Base-by-base conservation (phyloP, 37 sponge, comb jelly and placozoan genomes). In the Dysidea cf. avara region DNA sequence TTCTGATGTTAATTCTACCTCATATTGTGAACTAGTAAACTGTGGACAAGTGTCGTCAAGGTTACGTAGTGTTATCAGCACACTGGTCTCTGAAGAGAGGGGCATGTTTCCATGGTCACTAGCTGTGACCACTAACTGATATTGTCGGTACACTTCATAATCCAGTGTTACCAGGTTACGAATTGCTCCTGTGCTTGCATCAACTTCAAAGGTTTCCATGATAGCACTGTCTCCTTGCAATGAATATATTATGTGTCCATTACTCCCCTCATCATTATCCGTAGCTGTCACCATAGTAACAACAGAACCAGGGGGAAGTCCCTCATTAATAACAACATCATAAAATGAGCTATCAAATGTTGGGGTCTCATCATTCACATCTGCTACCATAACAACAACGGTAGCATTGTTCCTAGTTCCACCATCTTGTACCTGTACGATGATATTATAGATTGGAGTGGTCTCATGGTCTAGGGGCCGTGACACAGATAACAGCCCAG, bases 281-380 rank as follows among this genome's bases (percentile, higher is more conserved):
- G 40, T 37, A 39, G 83, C 83, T 18, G 28, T 32, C 7, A 81
- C 68, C 14, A 24, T 50, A 16, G 65, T 51, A 71, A 81, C 54
- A 16, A 18, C 3, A 49, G 53, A 28, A 31, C 25, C 33, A 25
- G 47, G 14, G 34, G 69, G 20, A 29, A 39, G 12, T 31, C n/a
- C 52, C 46, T 82, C 88, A 14, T 35, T 14, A 29, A 81, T 39
- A 64, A 32, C 47, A 43, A 74, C 51, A 6, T 67, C 17, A 24
- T 79, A 86, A 13, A 79, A 28, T 26, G 43, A 28, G 29, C 63
- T n/a, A 43, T 61, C 0, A 51, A 89, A 83, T 20, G 13, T 14
- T n/a, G 90, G 90, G 28, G 18, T 37, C 9, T 89, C 72, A 66
- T 89, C 90, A 35, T 89, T 89, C 30, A 60, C 53, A 63, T 89